phyloP scores from a whole-genome alignment of 2,888 invertebrate genomes.

The Hyposoter dolosus region DNA sequence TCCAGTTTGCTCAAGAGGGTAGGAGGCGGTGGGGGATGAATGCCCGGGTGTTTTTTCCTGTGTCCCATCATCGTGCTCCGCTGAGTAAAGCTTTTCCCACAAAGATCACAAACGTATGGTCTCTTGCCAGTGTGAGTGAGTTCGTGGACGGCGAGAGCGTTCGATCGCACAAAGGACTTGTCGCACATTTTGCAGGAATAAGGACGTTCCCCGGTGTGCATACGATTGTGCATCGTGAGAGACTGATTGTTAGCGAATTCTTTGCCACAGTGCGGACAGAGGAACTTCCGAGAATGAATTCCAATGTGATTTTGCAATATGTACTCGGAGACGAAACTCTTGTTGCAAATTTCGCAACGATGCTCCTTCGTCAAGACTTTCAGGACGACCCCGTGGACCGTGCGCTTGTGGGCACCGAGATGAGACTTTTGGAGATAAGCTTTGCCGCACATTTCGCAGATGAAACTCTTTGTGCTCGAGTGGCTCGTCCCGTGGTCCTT shows the following conservation, averaged over 20 bases:
- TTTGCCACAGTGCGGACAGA: conserved; percentile 57
- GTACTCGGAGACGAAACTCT: conserved; percentile 58
- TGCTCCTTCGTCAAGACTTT: conserved; percentile 52
- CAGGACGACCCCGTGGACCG: conserved; percentile 56
- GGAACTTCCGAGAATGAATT: conserved; percentile 51
- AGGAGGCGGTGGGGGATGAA: conserved; percentile 61
- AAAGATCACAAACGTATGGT: conserved; percentile 79
- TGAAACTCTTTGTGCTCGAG: conserved; percentile 52
- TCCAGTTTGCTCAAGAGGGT: conserved; percentile 55
- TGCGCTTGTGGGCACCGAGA: conserved; percentile 47
- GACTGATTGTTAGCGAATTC: conserved; percentile 72
- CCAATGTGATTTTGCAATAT: conserved; percentile 55
- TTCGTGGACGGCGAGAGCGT: conserved; percentile 69
- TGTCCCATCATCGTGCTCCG: conserved; percentile 59
- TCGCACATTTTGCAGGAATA: conserved; percentile 81
- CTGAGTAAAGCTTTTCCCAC: conserved; percentile 81
- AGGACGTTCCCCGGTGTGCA: conserved; percentile 81
- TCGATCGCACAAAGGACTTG: conserved; percentile 81
- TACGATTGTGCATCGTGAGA: conserved; percentile 80
- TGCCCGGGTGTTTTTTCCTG: conserved; percentile 71
- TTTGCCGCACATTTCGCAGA: conserved; percentile 72
- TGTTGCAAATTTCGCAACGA: conserved; percentile 59
- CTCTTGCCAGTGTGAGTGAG: conserved; percentile 81
- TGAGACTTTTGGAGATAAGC: conserved; percentile 57
- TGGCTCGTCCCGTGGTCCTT: conserved; percentile 60